Evolutionary conservation across 2,113 vertebrate species (phyloP), one percentile per base, ranked within the genome.

Genomic region (Callospermophilus lateralis): DNA sequence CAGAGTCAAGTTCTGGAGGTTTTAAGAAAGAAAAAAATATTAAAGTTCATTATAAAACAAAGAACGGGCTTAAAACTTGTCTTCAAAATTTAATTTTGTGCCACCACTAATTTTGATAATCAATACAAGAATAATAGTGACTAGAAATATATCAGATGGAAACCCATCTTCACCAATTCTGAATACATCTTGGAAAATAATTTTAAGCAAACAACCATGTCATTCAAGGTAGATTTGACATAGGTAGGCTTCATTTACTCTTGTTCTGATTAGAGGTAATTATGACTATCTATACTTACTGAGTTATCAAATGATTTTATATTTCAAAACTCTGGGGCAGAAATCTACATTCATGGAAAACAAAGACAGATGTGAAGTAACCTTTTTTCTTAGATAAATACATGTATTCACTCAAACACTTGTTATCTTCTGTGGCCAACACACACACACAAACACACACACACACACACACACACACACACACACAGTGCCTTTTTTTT

Each of bases 21-120:
- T 84, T 67, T 70, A 45, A 48, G 73, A 93, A 94, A 9, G 42
- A 89, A 30, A 77, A 91, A 94, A 91, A 89, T 65, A 84, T 37
- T 90, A 80, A 70, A 87, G 4, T 90, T 95, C n/a, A 89, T 96
- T 93, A 93, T 53, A 9, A 92, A 94, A 89, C 74, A 73, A 81
- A 85, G 28, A 79, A n/a, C 30, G 87, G 10, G 20, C 93, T 80
- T 16, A 90, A 78, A 91, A 8, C 51, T 37, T 37, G 58, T 30
- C 67, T 93, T 79, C 34, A 79, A 92, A 88, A 39, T 90, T 90
- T 61, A 5, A 3, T 81, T 85, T 81, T 89, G 42, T n/a, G 26
- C 1, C 53, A 93, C 42, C 72, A 76, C 24, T 74, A 88, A 90
- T 93, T 96, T 96, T 76, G 53, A 79, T 55, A n/a, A 89, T 84